Evolutionary conservation across 2,113 vertebrate genomes (phyloP).

Genomic region (Macquaria australasica): DNA sequence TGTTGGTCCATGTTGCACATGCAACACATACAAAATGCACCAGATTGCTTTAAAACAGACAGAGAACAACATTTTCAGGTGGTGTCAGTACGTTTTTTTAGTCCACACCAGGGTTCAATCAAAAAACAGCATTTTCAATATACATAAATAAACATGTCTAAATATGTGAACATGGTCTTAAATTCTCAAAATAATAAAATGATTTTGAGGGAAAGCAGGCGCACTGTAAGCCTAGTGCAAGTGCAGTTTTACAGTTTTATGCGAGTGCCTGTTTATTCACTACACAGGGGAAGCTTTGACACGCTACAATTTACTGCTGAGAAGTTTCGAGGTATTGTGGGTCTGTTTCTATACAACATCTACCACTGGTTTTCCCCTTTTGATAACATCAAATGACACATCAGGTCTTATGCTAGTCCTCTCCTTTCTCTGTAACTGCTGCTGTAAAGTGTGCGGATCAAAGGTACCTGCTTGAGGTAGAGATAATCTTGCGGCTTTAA

Average conservation of each 20-base stretch:
- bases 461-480: slow-evolving; percentile 97
- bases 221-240: neutral
- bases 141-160: neutral
- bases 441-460: slow-evolving; percentile 19
- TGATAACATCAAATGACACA: neutral
- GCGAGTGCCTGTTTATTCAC: neutral
- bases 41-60: neutral
- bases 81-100: neutral
- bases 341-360: neutral
- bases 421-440: neutral
- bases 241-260: neutral
- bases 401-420: neutral
- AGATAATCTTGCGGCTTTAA: slow-evolving; percentile 92
- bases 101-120: neutral
- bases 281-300: neutral
- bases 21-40: neutral
- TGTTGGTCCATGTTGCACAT: neutral
- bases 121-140: neutral
- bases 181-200: neutral
- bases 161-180: neutral
- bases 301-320: neutral
- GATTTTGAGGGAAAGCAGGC: neutral
- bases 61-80: neutral
- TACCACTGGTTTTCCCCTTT: neutral
- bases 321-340: neutral